Evolutionary conservation across 1,140 invertebrate genomes (phyloP).

Genomic region (Drepana arcuata): DNA sequence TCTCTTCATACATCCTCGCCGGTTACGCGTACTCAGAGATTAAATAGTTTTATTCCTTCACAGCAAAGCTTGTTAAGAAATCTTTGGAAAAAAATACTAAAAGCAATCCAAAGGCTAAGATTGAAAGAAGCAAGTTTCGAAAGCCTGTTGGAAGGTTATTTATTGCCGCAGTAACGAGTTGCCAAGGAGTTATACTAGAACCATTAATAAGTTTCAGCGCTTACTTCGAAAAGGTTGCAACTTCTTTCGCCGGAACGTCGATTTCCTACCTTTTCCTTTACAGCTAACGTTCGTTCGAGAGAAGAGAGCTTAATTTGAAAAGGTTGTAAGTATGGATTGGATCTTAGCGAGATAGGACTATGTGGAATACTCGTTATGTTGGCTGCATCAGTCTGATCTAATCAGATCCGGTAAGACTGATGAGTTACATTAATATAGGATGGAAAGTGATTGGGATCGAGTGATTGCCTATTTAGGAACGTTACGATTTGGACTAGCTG

Average conservation of each 20-base stretch:
- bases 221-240: conserved; percentile 31
- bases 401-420: conserved; percentile 26
- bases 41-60: too few species aligned
- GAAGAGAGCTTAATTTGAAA: conserved; percentile 8
- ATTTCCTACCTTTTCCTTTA: conserved; percentile 7
- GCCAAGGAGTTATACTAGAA: conserved; percentile 32
- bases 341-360: conserved; percentile 9
- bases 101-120: conserved; percentile 14
- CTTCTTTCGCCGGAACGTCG: conserved; percentile 6
- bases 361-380: conserved; percentile 4
- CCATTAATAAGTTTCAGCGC: conserved; percentile 40
- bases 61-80: too few species aligned
- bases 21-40: too few species aligned
- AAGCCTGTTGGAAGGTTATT: conserved; percentile 30
- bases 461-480: conserved; percentile 13
- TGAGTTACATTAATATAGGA: conserved; percentile 24
- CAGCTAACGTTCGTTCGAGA: conserved; percentile 1
- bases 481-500: too few species aligned
- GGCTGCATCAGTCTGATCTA: conserved; percentile 16
- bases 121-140: conserved; percentile 20
- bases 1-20: too few species aligned
- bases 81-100: too few species aligned
- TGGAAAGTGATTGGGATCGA: conserved; percentile 20
- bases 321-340: conserved; percentile 14
- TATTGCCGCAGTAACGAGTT: conserved; percentile 40